Conservation (phyloP, 2,113 vertebrate genomes). For the Sylvia atricapilla region DNA sequence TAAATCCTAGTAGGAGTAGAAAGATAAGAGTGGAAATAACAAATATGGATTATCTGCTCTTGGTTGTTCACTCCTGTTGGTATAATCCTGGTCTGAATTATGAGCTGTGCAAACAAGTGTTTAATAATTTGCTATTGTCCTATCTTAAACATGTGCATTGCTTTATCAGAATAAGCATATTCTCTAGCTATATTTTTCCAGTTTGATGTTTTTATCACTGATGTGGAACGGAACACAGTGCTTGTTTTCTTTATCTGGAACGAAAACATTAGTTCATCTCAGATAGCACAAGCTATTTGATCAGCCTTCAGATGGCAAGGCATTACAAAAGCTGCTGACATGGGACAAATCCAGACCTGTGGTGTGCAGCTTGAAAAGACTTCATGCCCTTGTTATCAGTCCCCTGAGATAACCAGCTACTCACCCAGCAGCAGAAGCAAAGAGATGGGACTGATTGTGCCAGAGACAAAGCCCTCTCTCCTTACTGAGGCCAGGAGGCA, state of each 20-base stretch:
- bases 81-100: not conserved
- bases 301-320: not conserved
- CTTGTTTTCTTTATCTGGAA: conserved; percentile 43
- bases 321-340: conserved; percentile 23
- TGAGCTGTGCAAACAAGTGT: not conserved
- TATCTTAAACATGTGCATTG: not conserved
- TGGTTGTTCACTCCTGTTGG: not conserved
- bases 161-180: not conserved
- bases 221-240: not conserved
- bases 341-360: not conserved
- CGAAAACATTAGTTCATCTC: not conserved
- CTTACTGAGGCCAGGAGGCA: not conserved
- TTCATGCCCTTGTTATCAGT: not conserved
- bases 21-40: not conserved
- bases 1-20: conserved; percentile 3
- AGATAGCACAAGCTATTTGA: conserved; percentile 11
- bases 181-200: not conserved
- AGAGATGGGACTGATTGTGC: not conserved
- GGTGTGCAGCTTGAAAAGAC: not conserved
- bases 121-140: not conserved
- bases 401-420: not conserved
- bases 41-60: not conserved
- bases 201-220: not conserved
- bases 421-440: not conserved
- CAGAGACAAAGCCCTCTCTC: not conserved